phyloP scores from a whole-genome alignment of 2,797 vertebrate genomes.

The Lithobates pipiens region DNA sequence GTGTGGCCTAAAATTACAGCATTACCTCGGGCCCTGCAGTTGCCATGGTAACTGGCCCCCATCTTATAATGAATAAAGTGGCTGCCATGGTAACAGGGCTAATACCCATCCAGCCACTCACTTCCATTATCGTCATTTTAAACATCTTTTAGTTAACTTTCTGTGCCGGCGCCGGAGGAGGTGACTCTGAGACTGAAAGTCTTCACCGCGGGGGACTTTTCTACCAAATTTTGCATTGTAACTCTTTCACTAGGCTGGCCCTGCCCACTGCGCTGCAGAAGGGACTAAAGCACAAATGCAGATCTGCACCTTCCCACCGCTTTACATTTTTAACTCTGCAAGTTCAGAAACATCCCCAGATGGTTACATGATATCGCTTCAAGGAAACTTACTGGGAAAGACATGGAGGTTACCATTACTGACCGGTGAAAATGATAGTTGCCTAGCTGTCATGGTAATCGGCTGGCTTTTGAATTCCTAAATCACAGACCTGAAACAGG shows the following conservation, averaged over 20 bases:
- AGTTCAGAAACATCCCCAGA: no score
- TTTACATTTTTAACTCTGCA: neutral
- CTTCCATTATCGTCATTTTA: neutral
- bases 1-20: slow-evolving; percentile 75
- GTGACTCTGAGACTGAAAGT: neutral
- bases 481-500: no score
- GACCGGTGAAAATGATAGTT: no score
- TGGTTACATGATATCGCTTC: no score
- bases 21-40: slow-evolving; percentile 75
- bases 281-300: neutral
- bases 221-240: neutral
- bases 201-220: slow-evolving; percentile 1
- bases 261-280: neutral
- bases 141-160: slow-evolving; percentile 29
- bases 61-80: slow-evolving; percentile 79
- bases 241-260: neutral
- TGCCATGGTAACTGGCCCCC: slow-evolving; percentile 79
- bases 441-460: neutral
- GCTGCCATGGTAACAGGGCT: slow-evolving; percentile 79
- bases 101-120: slow-evolving; percentile 10
- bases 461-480: neutral
- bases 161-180: neutral
- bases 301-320: neutral
- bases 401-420: neutral
- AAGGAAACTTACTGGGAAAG: no score